Evolutionary conservation across 2,113 vertebrate species (phyloP).

Genomic region (Lepidothrix coronata): DNA sequence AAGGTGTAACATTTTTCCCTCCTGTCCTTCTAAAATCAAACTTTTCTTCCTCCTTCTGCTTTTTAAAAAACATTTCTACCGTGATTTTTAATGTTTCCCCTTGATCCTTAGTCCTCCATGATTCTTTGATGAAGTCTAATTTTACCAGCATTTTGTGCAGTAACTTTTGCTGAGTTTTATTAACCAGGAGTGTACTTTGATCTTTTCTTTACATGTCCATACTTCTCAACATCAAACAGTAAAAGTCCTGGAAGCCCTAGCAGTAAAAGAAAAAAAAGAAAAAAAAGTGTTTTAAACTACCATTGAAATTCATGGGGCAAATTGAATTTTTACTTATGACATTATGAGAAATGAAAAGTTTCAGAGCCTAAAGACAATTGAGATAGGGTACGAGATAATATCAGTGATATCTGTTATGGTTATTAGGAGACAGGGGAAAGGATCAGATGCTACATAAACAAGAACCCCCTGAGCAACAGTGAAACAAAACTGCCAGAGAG

Average conservation of each 20-base stretch:
- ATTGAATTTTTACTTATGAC: neutral
- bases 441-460: fast-evolving
- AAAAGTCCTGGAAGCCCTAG: slow-evolving; percentile 3
- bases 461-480: fast-evolving
- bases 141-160: slow-evolving; percentile 39
- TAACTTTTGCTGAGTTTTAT: slow-evolving; percentile 57
- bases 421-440: neutral
- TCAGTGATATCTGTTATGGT: neutral
- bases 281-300: neutral
- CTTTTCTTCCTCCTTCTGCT: neutral
- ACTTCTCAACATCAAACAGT: slow-evolving; percentile 48
- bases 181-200: slow-evolving; percentile 42
- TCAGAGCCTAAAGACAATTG: neutral
- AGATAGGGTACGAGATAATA: neutral
- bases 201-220: slow-evolving; percentile 49
- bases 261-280: neutral
- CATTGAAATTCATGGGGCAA: slow-evolving; percentile 22
- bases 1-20: neutral
- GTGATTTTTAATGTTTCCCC: slow-evolving; percentile 10
- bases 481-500: neutral
- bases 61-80: neutral
- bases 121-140: slow-evolving; percentile 52
- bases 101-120: neutral
- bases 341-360: neutral
- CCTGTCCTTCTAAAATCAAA: neutral